phyloP scores from a whole-genome alignment of 2,888 invertebrate genomes.

The Hanleya hanleyi region DNA sequence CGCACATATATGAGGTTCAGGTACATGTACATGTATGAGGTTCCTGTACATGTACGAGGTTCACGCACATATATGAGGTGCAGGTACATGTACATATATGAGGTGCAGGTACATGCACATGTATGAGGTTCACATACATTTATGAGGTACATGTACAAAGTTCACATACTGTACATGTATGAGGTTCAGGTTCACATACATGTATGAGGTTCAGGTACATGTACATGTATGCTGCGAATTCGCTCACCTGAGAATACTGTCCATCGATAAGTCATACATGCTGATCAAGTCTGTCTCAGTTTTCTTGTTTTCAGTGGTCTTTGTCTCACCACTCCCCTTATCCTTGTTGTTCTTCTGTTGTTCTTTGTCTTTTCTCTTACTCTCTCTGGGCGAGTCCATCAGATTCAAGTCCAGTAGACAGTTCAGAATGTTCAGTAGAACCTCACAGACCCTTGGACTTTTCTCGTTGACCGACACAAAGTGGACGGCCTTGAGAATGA shows the following conservation, averaged over 20 bases:
- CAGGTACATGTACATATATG: no score
- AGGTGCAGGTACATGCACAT: no score
- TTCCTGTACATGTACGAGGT: no score
- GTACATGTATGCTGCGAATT: no score
- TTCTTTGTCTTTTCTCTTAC: not conserved
- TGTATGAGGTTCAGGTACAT: no score
- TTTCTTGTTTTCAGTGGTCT: conserved; percentile 7
- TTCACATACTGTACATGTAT: no score
- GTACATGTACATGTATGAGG: no score
- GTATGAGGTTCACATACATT: no score
- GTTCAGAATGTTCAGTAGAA: conserved; percentile 92
- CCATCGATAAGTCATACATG: conserved; percentile 84
- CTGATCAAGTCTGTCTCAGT: conserved; percentile 63
- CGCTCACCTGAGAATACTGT: conserved; percentile 76
- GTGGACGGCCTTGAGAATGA: conserved; percentile 84
- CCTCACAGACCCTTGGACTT: conserved; percentile 92
- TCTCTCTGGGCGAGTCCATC: conserved; percentile 53
- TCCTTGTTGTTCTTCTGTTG: not conserved
- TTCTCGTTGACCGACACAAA: conserved; percentile 89
- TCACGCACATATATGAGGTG: no score
- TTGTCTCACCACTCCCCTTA: not conserved
- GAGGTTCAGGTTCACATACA: no score
- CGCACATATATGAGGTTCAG: no score
- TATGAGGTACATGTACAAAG: no score
- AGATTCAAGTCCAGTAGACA: conserved; percentile 93